Percentiles rank a stretch among this genome's conserved stretches.
phyloP scores from a whole-genome alignment of 2,797 vertebrate species.

The Poecilia velifera region DNA sequence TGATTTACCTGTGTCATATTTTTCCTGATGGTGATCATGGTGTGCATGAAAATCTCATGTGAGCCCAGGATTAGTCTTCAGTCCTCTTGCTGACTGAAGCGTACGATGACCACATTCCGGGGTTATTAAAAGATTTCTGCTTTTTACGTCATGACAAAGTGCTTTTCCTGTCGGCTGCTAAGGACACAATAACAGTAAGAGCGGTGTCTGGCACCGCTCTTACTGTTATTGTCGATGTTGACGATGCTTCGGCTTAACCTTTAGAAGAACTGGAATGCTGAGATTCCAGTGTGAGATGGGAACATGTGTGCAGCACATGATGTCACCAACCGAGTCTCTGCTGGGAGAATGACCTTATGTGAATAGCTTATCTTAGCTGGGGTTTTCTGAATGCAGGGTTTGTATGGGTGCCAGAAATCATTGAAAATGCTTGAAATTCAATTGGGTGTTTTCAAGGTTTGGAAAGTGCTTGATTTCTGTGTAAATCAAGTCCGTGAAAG shows the following conservation, averaged over 20 bases:
- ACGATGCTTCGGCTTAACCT: conserved; percentile 12
- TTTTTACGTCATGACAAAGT: conserved; percentile 1
- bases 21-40: background rate
- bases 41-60: background rate
- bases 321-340: conserved; percentile 7
- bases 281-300: conserved; percentile 58
- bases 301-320: conserved; percentile 13
- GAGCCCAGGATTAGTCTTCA: background rate
- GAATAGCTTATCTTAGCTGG: conserved; percentile 1
- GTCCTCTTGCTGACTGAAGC: conserved; percentile 15
- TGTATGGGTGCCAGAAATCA: no score
- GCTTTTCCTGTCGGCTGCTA: conserved; percentile 21
- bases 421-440: no score
- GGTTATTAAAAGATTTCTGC: conserved; percentile 17
- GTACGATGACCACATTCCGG: conserved; percentile 31
- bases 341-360: background rate
- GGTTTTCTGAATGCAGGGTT: background rate
- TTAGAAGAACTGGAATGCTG: conserved; percentile 61
- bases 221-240: conserved; percentile 36
- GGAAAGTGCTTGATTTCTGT: no score
- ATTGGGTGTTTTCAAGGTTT: no score
- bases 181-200: conserved; percentile 37
- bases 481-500: no score
- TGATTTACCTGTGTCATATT: background rate
- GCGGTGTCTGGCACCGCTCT: conserved; percentile 37